Conservation (phyloP, 2,113 vertebrate species). For the Sporophila hypoxantha region DNA sequence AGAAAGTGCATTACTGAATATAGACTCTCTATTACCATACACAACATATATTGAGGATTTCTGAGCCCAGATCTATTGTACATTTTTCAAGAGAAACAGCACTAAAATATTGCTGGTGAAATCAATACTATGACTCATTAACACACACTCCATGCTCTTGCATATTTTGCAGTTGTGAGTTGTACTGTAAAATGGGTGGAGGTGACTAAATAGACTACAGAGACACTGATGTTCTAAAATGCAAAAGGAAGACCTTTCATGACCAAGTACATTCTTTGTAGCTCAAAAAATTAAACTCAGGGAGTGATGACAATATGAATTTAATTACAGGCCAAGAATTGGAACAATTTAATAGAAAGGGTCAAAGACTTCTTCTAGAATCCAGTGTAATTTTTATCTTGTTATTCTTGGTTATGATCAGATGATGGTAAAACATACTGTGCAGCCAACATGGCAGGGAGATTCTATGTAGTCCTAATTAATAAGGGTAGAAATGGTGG, state of each 20-base stretch:
- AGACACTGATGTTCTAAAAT: neutral
- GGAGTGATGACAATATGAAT: neutral
- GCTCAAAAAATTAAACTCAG: neutral
- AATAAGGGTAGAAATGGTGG: neutral
- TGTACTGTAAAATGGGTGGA: neutral
- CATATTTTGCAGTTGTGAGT: neutral
- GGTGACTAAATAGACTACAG: neutral
- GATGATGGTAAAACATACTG: neutral
- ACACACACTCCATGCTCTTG: neutral
- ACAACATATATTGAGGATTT: neutral
- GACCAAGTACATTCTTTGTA: neutral
- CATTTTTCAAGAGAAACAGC: neutral
- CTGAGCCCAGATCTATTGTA: neutral
- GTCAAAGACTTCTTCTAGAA: neutral
- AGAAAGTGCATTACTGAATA: neutral
- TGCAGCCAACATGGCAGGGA: neutral
- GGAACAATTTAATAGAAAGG: slow-evolving; percentile 10
- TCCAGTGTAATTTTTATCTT: neutral
- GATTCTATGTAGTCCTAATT: neutral
- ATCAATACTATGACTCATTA: slow-evolving; percentile 5
- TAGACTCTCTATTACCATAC: neutral
- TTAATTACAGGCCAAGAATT: slow-evolving; percentile 2
- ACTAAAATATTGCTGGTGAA: slow-evolving; percentile 7
- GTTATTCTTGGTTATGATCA: neutral
- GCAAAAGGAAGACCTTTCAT: neutral